Conservation (phyloP, 1,140 invertebrate species). For the Leptinotarsa undecemlineata region DNA sequence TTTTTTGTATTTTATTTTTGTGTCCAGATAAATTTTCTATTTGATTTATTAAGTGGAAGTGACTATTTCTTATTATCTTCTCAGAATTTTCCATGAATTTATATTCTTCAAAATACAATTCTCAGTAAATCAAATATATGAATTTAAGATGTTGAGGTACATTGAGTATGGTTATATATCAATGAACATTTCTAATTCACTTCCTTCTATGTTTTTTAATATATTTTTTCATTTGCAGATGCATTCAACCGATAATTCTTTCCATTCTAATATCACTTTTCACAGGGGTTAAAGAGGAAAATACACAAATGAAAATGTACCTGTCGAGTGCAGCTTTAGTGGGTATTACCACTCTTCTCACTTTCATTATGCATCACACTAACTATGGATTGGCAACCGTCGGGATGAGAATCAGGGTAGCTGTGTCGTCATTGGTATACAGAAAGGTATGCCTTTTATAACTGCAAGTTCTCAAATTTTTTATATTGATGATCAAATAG, state of each 20-base stretch:
- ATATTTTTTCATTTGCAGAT: constrained; percentile 45
- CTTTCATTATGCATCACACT: constrained; percentile 48
- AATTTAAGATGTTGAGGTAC: no score
- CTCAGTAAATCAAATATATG: no score
- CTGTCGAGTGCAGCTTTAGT: constrained; percentile 36
- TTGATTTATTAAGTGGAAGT: no score
- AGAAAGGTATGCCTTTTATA: constrained; percentile 60
- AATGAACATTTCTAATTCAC: no score
- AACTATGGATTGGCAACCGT: constrained; percentile 56
- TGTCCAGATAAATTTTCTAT: no score
- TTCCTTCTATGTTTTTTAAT: not conserved
- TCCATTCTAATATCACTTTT: constrained; percentile 51
- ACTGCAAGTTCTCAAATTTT: no score
- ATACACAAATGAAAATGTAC: constrained; percentile 37
- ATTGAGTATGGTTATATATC: no score
- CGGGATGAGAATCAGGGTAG: constrained; percentile 65
- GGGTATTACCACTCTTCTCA: constrained; percentile 38
- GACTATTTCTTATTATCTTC: no score
- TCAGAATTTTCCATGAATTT: no score
- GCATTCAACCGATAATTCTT: constrained; percentile 58
- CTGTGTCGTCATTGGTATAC: constrained; percentile 65
- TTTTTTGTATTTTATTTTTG: no score
- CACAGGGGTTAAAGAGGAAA: constrained; percentile 6
- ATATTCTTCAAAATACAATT: no score
- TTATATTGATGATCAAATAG: no score